phyloP scores from a whole-genome alignment of 2,797 vertebrate species.

The Sebastiscus tertius region DNA sequence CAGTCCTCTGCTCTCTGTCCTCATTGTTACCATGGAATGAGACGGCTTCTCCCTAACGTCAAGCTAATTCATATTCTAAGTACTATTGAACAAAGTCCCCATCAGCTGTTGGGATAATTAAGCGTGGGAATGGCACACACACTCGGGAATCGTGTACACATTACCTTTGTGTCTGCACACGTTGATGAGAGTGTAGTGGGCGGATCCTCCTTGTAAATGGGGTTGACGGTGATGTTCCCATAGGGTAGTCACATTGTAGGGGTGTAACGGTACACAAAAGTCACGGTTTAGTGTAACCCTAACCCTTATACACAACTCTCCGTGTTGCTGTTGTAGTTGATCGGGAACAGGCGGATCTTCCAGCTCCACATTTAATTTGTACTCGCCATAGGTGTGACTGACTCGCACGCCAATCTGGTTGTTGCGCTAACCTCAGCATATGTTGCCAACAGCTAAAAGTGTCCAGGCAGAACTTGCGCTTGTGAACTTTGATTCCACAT shows the following conservation, averaged over 20 bases:
- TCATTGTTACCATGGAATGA: not conserved
- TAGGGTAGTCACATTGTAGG: not conserved
- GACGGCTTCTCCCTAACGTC: not conserved
- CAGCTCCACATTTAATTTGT: not conserved
- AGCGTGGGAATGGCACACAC: not conserved
- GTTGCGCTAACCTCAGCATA: not conserved
- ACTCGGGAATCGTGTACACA: not conserved
- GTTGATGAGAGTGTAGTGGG: not conserved
- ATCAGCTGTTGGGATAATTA: slow-evolving; percentile 32
- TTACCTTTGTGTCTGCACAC: not conserved
- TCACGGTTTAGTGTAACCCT: not conserved
- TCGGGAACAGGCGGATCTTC: not conserved
- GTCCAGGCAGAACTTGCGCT: too few relatives aligned
- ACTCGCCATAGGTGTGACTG: not conserved
- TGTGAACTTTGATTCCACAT: too few relatives aligned
- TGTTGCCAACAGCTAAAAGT: not conserved
- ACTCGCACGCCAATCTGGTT: not conserved
- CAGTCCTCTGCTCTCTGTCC: not conserved
- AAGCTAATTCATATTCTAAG: slow-evolving; percentile 5
- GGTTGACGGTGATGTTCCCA: not conserved
- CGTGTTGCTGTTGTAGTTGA: too few relatives aligned
- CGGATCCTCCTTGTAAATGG: not conserved
- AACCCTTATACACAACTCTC: not conserved
- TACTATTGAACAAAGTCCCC: not conserved
- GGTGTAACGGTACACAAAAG: not conserved